These are phyloP conservation scores for Hemiscyllium ocellatum DNA, from an alignment of 2,113 vertebrate genomes.

Conservation along the genomic window DNA sequence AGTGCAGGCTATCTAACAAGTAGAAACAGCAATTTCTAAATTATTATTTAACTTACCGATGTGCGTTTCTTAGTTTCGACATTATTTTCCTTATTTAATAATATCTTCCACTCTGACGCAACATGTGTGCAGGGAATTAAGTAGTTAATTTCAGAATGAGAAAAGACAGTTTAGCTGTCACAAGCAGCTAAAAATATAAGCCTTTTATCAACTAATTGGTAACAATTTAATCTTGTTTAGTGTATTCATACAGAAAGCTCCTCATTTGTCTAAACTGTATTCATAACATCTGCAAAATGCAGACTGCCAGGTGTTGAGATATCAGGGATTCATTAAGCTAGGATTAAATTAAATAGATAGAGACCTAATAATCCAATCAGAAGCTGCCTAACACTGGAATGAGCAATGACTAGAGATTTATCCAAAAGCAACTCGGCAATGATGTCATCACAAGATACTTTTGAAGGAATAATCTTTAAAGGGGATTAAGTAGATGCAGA, in stretches of 20 bases:
- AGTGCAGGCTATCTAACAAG: neutral
- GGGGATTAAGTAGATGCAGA: conserved; percentile 37
- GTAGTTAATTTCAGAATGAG: conserved; percentile 16
- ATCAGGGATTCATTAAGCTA: conserved; percentile 37
- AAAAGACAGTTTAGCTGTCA: neutral
- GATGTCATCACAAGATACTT: conserved; percentile 43
- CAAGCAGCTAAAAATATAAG: conserved; percentile 15
- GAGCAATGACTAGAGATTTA: conserved; percentile 37
- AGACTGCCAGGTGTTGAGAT: conserved; percentile 39
- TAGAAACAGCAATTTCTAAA: neutral
- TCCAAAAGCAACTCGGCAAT: conserved; percentile 38
- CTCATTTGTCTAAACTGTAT: conserved; percentile 30
- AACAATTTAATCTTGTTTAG: conserved; percentile 20
- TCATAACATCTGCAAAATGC: conserved; percentile 32
- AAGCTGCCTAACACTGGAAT: conserved; percentile 37
- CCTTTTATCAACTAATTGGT: conserved; percentile 27
- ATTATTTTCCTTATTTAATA: neutral
- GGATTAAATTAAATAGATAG: conserved; percentile 41
- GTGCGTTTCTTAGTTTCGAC: neutral
- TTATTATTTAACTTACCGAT: neutral
- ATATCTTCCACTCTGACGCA: neutral
- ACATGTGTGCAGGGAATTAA: neutral
- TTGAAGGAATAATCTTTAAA: conserved; percentile 39
- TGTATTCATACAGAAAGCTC: conserved; percentile 30
- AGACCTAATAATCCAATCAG: conserved; percentile 42